Conservation (phyloP, 1,140 invertebrate genomes). For the Drusus annulatus region DNA sequence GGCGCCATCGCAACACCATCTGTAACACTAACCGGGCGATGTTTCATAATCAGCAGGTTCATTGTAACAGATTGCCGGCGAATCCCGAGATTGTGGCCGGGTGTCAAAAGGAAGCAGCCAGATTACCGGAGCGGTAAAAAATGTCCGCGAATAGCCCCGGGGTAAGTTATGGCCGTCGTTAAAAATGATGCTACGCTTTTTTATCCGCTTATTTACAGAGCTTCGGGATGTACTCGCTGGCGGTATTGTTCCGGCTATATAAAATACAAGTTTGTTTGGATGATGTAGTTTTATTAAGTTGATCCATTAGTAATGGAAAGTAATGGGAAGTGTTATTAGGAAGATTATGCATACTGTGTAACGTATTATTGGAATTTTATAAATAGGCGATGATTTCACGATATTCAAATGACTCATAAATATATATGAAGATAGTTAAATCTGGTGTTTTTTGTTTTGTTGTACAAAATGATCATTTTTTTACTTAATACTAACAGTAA, state of each 20-base stretch:
- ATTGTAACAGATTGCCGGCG: conserved; percentile 58
- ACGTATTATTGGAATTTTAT: too few relatives aligned
- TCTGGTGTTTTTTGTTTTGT: too few relatives aligned
- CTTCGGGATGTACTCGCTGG: not conserved
- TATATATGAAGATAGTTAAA: too few relatives aligned
- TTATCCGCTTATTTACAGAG: conserved; percentile 27
- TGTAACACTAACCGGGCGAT: conserved; percentile 42
- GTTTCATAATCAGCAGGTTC: conserved; percentile 57
- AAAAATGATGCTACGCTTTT: conserved; percentile 53
- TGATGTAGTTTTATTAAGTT: too few relatives aligned
- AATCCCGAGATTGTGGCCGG: conserved; percentile 46
- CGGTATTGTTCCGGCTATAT: not conserved
- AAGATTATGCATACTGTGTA: too few relatives aligned
- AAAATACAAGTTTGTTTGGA: too few relatives aligned
- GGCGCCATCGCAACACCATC: not conserved
- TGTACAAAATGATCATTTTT: too few relatives aligned
- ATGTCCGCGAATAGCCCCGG: conserved; percentile 41
- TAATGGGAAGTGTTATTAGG: too few relatives aligned
- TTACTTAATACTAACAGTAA: too few relatives aligned
- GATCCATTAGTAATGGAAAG: too few relatives aligned
- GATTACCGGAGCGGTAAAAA: conserved; percentile 57
- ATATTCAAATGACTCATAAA: too few relatives aligned
- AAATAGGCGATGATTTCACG: too few relatives aligned
- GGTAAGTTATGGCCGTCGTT: conserved; percentile 54
- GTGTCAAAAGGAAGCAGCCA: conserved; percentile 52